Percentiles rank a stretch among this genome's conserved stretches.
Conservation (phyloP, 2,888 invertebrate species). For the Ochropleura leucogaster region DNA sequence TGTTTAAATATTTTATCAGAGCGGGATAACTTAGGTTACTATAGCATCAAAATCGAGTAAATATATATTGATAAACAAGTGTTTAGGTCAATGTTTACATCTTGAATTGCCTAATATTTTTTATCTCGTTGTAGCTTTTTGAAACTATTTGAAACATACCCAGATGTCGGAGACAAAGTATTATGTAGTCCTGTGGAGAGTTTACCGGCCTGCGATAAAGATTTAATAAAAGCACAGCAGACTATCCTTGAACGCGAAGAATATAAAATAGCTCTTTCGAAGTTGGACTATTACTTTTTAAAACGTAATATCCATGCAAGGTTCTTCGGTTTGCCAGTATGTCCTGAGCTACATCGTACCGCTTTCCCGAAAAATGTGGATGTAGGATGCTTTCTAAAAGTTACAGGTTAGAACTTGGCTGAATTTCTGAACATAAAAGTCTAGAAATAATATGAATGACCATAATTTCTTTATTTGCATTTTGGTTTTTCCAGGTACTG, state of each 20-base stretch:
- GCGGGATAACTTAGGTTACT: conserved; percentile 91
- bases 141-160: conserved; percentile 92
- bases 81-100: conserved; percentile 9
- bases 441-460: neutral
- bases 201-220: conserved; percentile 92
- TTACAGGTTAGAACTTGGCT: conserved; percentile 90
- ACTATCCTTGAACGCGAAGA: conserved; percentile 85
- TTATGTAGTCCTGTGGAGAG: conserved; percentile 91
- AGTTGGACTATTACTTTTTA: conserved; percentile 80
- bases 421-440: neutral
- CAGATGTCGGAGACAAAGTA: conserved; percentile 92
- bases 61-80: conserved; percentile 62
- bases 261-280: conserved; percentile 75
- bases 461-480: neutral
- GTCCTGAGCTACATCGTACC: conserved; percentile 92
- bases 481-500: conserved; percentile 91
- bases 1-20: conserved; percentile 91
- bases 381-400: conserved; percentile 93
- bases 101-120: neutral
- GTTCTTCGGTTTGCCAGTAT: conserved; percentile 92
- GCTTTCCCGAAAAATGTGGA: conserved; percentile 93
- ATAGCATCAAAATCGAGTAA: conserved; percentile 93
- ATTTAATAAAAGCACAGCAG: conserved; percentile 91
- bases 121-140: conserved; percentile 91
- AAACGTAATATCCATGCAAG: conserved; percentile 93